phyloP scores from a whole-genome alignment of 2,797 vertebrate species.

The Toxotes lorentzi region DNA sequence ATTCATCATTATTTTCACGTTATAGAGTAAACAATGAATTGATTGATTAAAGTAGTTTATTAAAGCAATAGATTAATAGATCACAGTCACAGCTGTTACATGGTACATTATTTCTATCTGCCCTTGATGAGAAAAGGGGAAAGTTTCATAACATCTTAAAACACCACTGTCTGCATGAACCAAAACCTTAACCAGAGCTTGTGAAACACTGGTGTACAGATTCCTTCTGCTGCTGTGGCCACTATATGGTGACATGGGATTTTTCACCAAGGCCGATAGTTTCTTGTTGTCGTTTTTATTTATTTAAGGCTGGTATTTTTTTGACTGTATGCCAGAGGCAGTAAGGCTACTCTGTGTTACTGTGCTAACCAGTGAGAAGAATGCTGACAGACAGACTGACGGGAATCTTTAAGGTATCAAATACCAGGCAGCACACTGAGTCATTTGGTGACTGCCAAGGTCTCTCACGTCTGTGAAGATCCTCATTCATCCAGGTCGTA shows the following conservation, averaged over 20 bases:
- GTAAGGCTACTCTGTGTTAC: neutral
- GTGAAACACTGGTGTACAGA: accelerated
- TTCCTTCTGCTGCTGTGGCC: neutral
- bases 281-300: neutral
- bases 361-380: neutral
- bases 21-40: neutral
- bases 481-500: too few species aligned
- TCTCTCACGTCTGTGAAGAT: neutral
- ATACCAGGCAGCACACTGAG: neutral
- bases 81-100: neutral
- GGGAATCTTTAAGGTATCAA: neutral
- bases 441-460: neutral
- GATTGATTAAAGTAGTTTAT: neutral
- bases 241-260: neutral
- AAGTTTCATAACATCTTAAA: neutral
- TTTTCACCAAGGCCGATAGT: neutral
- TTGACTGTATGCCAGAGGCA: neutral
- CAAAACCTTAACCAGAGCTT: neutral
- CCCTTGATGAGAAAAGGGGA: neutral
- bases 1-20: neutral
- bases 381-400: neutral
- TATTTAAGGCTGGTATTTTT: too few species aligned
- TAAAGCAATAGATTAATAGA: neutral
- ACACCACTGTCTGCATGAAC: neutral
- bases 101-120: neutral